phyloP scores from a whole-genome alignment of 1,140 invertebrate genomes.

The Drosophila quadrilineata region DNA sequence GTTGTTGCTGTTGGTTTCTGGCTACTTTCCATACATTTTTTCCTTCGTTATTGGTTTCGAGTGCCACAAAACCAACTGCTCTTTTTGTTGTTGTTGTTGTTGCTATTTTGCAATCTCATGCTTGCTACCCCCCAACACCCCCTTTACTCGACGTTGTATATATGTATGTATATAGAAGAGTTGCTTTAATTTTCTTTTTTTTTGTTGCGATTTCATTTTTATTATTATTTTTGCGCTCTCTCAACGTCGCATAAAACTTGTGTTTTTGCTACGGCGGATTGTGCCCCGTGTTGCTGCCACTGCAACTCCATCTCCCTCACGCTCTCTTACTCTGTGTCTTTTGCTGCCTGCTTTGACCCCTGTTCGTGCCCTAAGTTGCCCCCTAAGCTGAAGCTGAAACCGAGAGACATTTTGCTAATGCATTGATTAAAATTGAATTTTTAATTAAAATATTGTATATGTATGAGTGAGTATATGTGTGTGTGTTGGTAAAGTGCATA shows the following conservation, averaged over 20 bases:
- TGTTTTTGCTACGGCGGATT: conserved; percentile 63
- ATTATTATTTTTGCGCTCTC: conserved; percentile 78
- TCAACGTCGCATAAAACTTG: conserved; percentile 77
- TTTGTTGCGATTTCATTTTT: conserved; percentile 45
- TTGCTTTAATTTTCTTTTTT: conserved; percentile 34
- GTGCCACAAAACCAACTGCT: conserved; percentile 61
- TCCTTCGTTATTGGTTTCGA: conserved; percentile 78
- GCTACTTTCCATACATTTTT: conserved; percentile 79
- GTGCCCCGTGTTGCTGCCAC: neutral
- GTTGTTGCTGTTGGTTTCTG: conserved; percentile 39
- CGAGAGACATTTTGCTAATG: conserved; percentile 80
- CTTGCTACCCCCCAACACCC: conserved; percentile 12
- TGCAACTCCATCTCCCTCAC: neutral
- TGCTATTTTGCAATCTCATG: conserved; percentile 39
- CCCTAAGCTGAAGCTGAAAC: conserved; percentile 50
- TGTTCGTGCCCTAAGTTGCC: conserved; percentile 57
- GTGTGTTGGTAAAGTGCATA: conserved; percentile 26
- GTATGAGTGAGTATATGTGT: conserved; percentile 15
- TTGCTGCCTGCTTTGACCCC: conserved; percentile 14
- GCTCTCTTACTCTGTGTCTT: neutral
- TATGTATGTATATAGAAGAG: conserved; percentile 57
- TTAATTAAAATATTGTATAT: conserved; percentile 76
- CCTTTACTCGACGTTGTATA: conserved; percentile 11
- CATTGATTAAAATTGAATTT: conserved; percentile 81
- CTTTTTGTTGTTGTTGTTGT: too few species aligned